Conservation (phyloP, 2,888 invertebrate species). For the Acleris cristana region DNA sequence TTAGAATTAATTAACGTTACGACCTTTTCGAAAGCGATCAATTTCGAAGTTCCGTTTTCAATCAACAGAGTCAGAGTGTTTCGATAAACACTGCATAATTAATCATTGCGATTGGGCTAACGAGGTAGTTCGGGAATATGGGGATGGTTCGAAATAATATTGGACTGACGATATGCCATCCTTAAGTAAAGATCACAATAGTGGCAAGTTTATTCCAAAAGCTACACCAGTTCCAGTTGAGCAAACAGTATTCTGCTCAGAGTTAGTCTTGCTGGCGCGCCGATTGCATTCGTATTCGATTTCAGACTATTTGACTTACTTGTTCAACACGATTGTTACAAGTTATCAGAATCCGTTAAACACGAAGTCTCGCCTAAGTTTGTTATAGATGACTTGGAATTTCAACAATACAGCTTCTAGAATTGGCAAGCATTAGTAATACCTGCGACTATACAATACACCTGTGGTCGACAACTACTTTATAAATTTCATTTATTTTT, state of each 20-base stretch:
- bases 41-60: slow-evolving; percentile 8
- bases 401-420: not conserved
- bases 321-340: slow-evolving; percentile 50
- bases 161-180: slow-evolving; percentile 52
- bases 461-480: no score
- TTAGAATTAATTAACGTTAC: slow-evolving; percentile 34
- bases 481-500: not conserved
- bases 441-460: not conserved
- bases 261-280: slow-evolving; percentile 41
- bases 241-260: slow-evolving; percentile 50
- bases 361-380: slow-evolving; percentile 9
- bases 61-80: slow-evolving; percentile 16
- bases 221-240: slow-evolving; percentile 51
- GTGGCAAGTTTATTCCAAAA: slow-evolving; percentile 59
- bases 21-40: slow-evolving; percentile 56
- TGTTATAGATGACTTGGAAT: not conserved
- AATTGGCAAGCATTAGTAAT: not conserved
- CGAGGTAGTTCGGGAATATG: slow-evolving; percentile 44
- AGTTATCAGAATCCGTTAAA: slow-evolving; percentile 40
- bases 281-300: slow-evolving; percentile 51
- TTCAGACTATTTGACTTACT: slow-evolving; percentile 47
- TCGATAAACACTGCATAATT: slow-evolving; percentile 25
- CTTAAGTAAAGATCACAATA: slow-evolving; percentile 54
- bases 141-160: slow-evolving; percentile 50
- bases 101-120: slow-evolving; percentile 14